Base-by-base conservation (phyloP, 2,888 invertebrate genomes). In the Petrophora chlorosata region DNA sequence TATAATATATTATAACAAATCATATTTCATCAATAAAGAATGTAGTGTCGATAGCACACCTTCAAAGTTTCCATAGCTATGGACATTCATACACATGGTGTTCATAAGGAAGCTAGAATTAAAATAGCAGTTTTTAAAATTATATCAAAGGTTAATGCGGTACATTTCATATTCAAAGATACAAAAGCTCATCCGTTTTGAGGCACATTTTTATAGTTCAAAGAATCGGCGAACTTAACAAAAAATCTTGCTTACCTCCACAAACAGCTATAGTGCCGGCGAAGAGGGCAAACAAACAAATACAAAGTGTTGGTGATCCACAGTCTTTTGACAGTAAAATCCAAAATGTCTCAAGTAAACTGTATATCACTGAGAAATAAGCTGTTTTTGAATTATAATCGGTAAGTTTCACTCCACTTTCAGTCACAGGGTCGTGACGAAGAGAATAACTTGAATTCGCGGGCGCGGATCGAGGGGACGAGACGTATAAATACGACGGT, bases 251-350 rank as follows among this genome's bases (percentile, higher is more conserved):
- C 86, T 81, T 80, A 86, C 85, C 86, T 84, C 73, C 67, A 63
- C 78, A 80, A 79, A 80, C 79, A 79, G 76, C 80, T 82, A 82
- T 83, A 83, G 75, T 72, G 71, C 79, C 82, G 80, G 80, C 74
- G 70, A 74, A 70, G 65, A 61, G 63, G 52, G 66, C 72, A 78
- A 78, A 78, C 76, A 78, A 78, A 78, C 76, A 78, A 76, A 79
- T 76, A 77, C 75, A 72, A 73, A 67, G 56, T 67, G 56, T 59
- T 67, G 60, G 63, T 63, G 64, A 67, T 73, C 59, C 67, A 61
- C 65, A 50, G 59, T 62, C 61, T 54, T 56, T 51, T 59, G 52
- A 57, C 53, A 63, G 56, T 57, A 59, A 65, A 66, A 70, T 73
- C 69, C 72, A 64, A 61, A 49, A 22, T 19, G 23, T 23, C n/a